phyloP scores from a whole-genome alignment of 1,140 invertebrate species.

The Eriosoma lanigerum region DNA sequence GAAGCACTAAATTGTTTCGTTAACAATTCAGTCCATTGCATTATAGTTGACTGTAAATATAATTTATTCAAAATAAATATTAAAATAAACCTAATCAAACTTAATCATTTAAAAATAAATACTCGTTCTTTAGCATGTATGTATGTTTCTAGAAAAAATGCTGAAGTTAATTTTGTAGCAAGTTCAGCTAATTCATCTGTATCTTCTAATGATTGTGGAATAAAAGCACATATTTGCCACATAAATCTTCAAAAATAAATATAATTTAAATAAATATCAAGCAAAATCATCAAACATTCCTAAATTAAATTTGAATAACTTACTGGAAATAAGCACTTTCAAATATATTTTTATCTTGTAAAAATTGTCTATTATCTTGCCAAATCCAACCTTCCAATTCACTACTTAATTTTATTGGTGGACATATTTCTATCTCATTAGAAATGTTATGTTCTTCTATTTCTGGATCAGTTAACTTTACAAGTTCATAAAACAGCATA shows the following conservation, averaged over 20 bases:
- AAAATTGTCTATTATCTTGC: constrained; percentile 93
- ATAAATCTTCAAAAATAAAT: constrained; percentile 74
- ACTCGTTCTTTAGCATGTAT: constrained; percentile 96
- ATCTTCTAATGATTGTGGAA: constrained; percentile 82
- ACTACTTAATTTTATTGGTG: constrained; percentile 68
- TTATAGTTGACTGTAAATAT: constrained; percentile 79
- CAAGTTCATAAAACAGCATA: constrained; percentile 92
- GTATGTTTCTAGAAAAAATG: constrained; percentile 94
- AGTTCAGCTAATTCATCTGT: constrained; percentile 79
- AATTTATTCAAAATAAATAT: background rate
- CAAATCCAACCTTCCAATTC: constrained; percentile 89
- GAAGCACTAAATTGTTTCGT: constrained; percentile 93
- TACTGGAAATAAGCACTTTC: constrained; percentile 92
- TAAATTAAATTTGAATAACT: constrained; percentile 57
- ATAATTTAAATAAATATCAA: constrained; percentile 41
- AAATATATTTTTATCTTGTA: constrained; percentile 93
- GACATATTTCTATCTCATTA: constrained; percentile 55
- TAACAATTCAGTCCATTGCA: constrained; percentile 91
- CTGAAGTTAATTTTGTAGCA: constrained; percentile 84
- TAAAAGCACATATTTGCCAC: constrained; percentile 92
- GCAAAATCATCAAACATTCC: background rate
- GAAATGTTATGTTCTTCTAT: constrained; percentile 45
- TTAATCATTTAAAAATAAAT: constrained; percentile 53
- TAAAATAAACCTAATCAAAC: constrained; percentile 12
- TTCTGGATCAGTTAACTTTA: constrained; percentile 52